Evolutionary conservation across 2,113 vertebrate genomes (phyloP).

Genomic region (Rousettus leschenaultii): DNA sequence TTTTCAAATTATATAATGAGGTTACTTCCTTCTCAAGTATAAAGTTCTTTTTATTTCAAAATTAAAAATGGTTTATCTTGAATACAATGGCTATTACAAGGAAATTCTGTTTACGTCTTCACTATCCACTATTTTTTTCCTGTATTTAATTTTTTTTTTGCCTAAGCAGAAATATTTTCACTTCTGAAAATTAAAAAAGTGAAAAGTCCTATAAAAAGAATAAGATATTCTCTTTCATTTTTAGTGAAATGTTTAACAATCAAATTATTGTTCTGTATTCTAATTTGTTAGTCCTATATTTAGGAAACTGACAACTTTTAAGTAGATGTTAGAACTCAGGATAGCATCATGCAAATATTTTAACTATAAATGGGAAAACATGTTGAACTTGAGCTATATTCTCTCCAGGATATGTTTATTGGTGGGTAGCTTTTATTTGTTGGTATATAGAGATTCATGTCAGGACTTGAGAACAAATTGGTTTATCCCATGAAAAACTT

Average conservation of each 20-base stretch:
- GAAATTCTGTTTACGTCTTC: not conserved
- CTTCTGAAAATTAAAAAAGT: not conserved
- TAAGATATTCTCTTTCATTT: not conserved
- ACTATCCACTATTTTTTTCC: not conserved
- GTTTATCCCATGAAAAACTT: not conserved
- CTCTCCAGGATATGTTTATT: not conserved
- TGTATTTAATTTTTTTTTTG: not conserved
- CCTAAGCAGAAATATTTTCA: not conserved
- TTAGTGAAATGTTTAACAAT: not conserved
- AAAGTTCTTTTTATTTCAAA: constrained; percentile 29
- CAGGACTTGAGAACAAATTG: not conserved
- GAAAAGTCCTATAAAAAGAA: not conserved
- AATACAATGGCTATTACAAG: not conserved
- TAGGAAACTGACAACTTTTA: not conserved
- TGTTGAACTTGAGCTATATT: not conserved
- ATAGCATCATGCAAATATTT: not conserved
- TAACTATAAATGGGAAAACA: not conserved
- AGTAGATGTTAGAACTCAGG: not conserved
- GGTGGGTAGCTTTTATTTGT: not conserved
- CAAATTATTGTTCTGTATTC: not conserved
- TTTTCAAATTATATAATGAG: not conserved
- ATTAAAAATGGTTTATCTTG: constrained; percentile 21
- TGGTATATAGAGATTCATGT: not conserved
- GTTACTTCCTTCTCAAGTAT: not conserved
- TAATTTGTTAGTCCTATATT: not conserved